These are phyloP conservation scores for Scaptodrosophila latifasciaeformis DNA, from an alignment of 2,888 invertebrate species.

Conservation along the genomic window DNA sequence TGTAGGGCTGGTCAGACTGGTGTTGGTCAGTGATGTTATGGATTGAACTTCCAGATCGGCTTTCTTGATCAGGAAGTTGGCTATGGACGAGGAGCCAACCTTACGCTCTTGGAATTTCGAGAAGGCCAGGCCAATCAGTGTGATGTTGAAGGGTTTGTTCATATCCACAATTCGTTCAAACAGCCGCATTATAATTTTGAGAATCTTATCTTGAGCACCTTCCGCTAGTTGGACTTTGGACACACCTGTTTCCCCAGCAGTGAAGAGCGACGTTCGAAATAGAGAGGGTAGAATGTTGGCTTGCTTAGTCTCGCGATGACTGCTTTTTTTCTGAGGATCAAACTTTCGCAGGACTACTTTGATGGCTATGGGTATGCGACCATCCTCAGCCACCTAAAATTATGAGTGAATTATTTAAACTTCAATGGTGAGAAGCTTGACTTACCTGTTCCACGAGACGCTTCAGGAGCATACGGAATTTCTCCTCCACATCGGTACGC, in stretches of 20 bases:
- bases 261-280: conserved; percentile 75
- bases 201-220: conserved; percentile 80
- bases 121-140: conserved; percentile 86
- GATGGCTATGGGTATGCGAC: conserved; percentile 84
- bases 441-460: conserved; percentile 82
- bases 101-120: conserved; percentile 85
- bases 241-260: conserved; percentile 66
- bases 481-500: conserved; percentile 84
- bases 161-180: conserved; percentile 85
- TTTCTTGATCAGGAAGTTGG: conserved; percentile 83
- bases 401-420: not conserved
- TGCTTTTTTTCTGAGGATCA: conserved; percentile 80
- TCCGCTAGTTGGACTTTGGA: conserved; percentile 75
- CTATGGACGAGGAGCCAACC: conserved; percentile 82
- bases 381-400: conserved; percentile 80
- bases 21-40: conserved; percentile 79
- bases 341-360: conserved; percentile 85
- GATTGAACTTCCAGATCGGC: conserved; percentile 85
- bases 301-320: conserved; percentile 85
- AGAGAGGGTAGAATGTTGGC: conserved; percentile 83
- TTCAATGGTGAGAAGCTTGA: not conserved
- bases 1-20: conserved; percentile 53
- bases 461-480: conserved; percentile 81
- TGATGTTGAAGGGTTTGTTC: conserved; percentile 85
- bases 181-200: conserved; percentile 83